Evolutionary conservation across 2,797 vertebrate species (phyloP), one percentile per base, ranked within the genome.

Genomic region (Pipistrellus pygmaeus): DNA sequence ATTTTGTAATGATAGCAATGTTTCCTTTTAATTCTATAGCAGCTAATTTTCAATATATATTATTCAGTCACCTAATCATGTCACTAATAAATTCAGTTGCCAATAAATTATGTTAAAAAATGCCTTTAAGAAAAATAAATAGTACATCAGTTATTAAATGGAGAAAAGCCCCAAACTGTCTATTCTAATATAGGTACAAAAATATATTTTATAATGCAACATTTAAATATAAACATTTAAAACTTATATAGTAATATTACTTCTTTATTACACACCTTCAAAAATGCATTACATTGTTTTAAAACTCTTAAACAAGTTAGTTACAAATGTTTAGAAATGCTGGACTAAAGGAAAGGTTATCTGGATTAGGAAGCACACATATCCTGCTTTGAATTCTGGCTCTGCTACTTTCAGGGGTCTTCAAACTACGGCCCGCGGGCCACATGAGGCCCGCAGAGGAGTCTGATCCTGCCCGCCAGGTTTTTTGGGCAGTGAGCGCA

Each of bases 301-400:
- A 55, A 87, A 80, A 92, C n/a, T 92, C 71, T 83, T 73, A 84
- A 73, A n/a, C 32, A 88, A 78, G 10, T 68, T 85, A 91, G 30
- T 46, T 84, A 77, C 78, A 95, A 93, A 69, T 77, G 85, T 72
- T 95, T 89, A 75, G 77, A 96, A 57, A 93, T 44, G 60, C 23
- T 93, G 71, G 18, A 35, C 27, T 35, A 73, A 82, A 83, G 46
- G 20, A 72, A 94, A 41, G 38, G 77, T 35, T 20, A 60, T 23
- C 3, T 55, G 18, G 44, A 77, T 66, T 71, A 94, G 77, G 69
- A 94, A 78, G 62, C 64, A 73, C 11, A 93, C 13, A 85, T 64
- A 85, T 44, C 3, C 44, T 93, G 35, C 41, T 94, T 77, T 62
- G 55, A 80, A 88, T 88, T 51, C 53, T 78, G 38, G 69, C 30